Percentiles rank a stretch among this genome's conserved stretches.
Evolutionary conservation across 1,140 invertebrate species (phyloP).

Genomic region (Diprion similis): DNA sequence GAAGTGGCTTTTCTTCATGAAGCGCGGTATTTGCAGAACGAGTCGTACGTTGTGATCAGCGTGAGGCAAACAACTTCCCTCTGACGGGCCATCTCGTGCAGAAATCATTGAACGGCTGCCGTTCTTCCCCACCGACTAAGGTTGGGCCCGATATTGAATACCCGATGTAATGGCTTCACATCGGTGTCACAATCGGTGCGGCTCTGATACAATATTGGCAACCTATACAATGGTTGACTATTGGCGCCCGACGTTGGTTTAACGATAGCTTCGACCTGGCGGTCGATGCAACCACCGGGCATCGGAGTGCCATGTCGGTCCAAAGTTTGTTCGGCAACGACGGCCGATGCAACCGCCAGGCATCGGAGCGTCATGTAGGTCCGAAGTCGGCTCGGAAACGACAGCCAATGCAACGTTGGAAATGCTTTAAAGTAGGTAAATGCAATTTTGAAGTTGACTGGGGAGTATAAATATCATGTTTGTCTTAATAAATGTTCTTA

Average conservation of each 20-base stretch:
- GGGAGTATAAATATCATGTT: not conserved
- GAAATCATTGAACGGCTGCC: too few species aligned
- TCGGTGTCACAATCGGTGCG: too few species aligned
- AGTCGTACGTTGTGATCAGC: too few species aligned
- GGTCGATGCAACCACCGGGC: not conserved
- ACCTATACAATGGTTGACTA: not conserved
- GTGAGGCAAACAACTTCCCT: too few species aligned
- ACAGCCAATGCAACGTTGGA: not conserved
- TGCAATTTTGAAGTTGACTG: not conserved
- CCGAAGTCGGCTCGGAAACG: not conserved
- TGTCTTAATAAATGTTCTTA: constrained; percentile 12
- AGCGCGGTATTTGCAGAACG: too few species aligned
- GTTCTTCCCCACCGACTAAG: too few species aligned
- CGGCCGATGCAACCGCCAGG: not conserved
- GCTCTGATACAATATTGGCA: not conserved
- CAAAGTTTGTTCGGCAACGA: too few species aligned
- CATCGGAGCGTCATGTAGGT: not conserved
- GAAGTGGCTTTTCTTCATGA: too few species aligned
- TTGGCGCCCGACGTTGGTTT: not conserved
- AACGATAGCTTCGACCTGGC: not conserved
- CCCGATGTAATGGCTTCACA: too few species aligned
- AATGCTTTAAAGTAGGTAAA: not conserved
- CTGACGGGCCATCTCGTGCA: too few species aligned
- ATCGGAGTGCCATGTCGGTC: not conserved
- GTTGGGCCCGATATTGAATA: too few species aligned